Base-by-base conservation (phyloP, 2,888 invertebrate species). In the Calameuta pallipes region DNA sequence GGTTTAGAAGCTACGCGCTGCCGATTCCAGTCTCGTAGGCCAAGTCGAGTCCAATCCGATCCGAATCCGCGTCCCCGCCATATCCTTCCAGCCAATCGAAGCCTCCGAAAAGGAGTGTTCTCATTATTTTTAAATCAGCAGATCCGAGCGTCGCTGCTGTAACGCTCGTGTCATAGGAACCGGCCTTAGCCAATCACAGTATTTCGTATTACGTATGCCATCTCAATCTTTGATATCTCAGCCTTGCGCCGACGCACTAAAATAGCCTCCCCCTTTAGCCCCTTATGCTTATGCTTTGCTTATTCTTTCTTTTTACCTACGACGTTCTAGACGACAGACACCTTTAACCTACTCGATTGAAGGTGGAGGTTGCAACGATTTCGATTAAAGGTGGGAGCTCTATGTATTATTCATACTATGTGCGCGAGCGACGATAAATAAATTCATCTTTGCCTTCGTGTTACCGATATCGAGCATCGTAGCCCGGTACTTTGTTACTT, bases 1-100 rank as follows among this genome's bases (percentile, higher is more conserved):
- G 90, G 90, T 90, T 90, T 90, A 89, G 89, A 89, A 90, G 87
- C 86, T 79, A 82, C 73, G 83, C 85, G 80, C 80, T 77, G 71
- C 71, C 71, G 71, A 71, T 71, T 71, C 71, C 82, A 79, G 69
- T 71, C 77, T 80, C 82, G 33, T 74, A 34, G 56, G 74, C 74
- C 74, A 74, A 23, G 36, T 30, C 23, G 34, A 30, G 74, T 36
- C 74, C 74, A 37, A 37, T 74, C 36, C 35, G 33, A 34, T 34
- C 33, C 71, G 3, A 31, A 34, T 34, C 33, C 71, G 15, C 12
- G 15, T 34, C 33, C 71, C 33, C 71, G 15, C 71, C 34, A 13
- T 71, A 23, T 71, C 15, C 71, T 71, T 11, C 71, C 71, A 23
- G 33, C 71, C 71, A 34, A 71, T 71, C 71, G 71, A 34, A 56